phyloP scores from a whole-genome alignment of 1,140 invertebrate genomes.

The Meloidogyne chitwoodi region DNA sequence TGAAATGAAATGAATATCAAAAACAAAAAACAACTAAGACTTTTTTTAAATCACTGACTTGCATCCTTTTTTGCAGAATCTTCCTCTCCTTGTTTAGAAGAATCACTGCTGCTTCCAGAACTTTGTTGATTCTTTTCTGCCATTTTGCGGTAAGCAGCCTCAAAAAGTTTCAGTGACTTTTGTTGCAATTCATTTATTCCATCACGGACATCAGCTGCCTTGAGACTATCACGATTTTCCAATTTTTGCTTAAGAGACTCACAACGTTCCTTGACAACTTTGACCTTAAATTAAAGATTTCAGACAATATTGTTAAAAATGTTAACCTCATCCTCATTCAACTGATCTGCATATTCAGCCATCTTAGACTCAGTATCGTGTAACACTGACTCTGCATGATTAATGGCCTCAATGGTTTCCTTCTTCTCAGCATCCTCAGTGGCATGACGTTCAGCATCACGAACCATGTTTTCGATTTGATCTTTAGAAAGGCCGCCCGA shows the following conservation, averaged over 20 bases:
- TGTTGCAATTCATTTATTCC: constrained; percentile 84
- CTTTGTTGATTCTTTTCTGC: constrained; percentile 15
- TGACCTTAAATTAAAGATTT: constrained; percentile 38
- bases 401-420: constrained; percentile 88
- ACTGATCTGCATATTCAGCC: constrained; percentile 91
- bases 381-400: constrained; percentile 92
- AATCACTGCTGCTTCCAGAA: constrained; percentile 21
- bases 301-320: background rate
- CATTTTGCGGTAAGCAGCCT: constrained; percentile 95
- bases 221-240: constrained; percentile 77
- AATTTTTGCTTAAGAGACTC: constrained; percentile 54
- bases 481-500: constrained; percentile 97
- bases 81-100: background rate
- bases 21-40: no score
- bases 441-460: constrained; percentile 92
- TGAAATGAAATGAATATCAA: no score
- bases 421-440: constrained; percentile 82
- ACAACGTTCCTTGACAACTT: constrained; percentile 46
- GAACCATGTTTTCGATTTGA: constrained; percentile 99
- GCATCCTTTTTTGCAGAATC: background rate
- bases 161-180: constrained; percentile 92
- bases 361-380: constrained; percentile 97
- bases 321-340: constrained; percentile 85
- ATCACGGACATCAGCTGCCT: constrained; percentile 80
- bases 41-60: no score